These are phyloP conservation scores for Aphidius colemani DNA, from an alignment of 2,888 invertebrate species.

Conservation along the genomic window DNA sequence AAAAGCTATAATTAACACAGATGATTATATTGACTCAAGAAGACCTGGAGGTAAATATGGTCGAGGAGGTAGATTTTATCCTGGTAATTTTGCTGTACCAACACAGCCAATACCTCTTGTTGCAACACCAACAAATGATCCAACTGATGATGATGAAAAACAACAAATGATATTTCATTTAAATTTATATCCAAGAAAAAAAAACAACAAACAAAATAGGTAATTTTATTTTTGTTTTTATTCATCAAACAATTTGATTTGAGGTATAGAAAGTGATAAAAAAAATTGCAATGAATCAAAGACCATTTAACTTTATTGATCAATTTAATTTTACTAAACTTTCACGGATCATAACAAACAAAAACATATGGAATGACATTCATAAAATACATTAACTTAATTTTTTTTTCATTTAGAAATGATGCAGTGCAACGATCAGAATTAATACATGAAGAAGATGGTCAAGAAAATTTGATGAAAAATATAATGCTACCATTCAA, in stretches of 20 bases:
- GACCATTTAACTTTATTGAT: background rate
- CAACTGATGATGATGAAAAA: conserved; percentile 50
- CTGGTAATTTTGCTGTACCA: conserved; percentile 19
- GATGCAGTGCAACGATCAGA: conserved; percentile 4
- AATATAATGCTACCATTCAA: conserved; percentile 43
- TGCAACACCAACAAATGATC: conserved; percentile 38
- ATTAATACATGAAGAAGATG: conserved; percentile 7
- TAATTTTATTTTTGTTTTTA: conserved; percentile 26
- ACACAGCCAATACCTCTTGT: conserved; percentile 40
- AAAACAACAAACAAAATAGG: conserved; percentile 49
- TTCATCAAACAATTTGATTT: too few relatives aligned
- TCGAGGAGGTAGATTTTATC: conserved; percentile 42
- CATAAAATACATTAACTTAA: conserved; percentile 15
- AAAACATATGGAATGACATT: background rate
- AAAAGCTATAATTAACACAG: conserved; percentile 12
- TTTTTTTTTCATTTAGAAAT: background rate
- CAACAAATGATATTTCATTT: conserved; percentile 70
- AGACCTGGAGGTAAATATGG: conserved; percentile 39
- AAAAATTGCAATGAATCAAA: background rate
- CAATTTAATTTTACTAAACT: conserved; percentile 1
- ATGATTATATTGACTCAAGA: conserved; percentile 44
- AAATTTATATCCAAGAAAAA: conserved; percentile 68
- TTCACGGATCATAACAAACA: background rate
- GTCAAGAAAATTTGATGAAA: background rate
- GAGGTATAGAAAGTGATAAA: too few relatives aligned